Base-by-base conservation (phyloP, 2,888 invertebrate species). In the Apoda limacodes region DNA sequence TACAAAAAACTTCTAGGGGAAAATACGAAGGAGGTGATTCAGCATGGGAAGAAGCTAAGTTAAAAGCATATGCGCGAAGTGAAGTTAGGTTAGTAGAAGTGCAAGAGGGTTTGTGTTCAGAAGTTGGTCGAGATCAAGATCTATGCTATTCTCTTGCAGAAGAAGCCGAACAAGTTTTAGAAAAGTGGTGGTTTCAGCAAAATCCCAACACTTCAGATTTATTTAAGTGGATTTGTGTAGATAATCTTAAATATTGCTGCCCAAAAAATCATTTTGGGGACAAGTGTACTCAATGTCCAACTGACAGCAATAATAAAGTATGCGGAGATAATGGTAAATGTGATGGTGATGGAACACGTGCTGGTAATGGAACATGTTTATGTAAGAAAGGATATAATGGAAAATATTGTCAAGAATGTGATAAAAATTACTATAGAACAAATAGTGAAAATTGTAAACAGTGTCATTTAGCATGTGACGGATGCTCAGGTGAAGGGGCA, bases 21-120 rank as follows among this genome's bases (percentile, higher is more conserved):
- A 94, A 95, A 65, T 93, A 90, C 70, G 95, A 93, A 56, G 96
- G 96, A 20, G 96, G 96, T 5, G 95, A 96, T 68, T 88, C 92
- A 1, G 93, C 91, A 25, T 97, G 95, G 95, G 96, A 96, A 64
- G 93, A 94, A 69, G 85, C 91, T 37, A 92, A 93, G 54, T 71
- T 93, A 37, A 88, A 89, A 37, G 86, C 88, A 4, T 96, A 95
- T 60, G 84, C 89, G 26, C 88, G 84, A 11, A 95, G 96, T 70
- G 97, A 97, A 82, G 86, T 96, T 26, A 83, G 98, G 32, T 76
- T 97, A 33, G 88, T 93, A 3, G 98, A 98, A 75, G 92, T 97
- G 30, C 92, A 95, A 67, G 96, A 97, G 68, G 83, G 86, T 7
- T 69, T 96, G 3, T 98, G 98, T 74, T 74, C 80, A 7, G 84